phyloP scores from a whole-genome alignment of 2,888 invertebrate species.

The Apodemia mormo region DNA sequence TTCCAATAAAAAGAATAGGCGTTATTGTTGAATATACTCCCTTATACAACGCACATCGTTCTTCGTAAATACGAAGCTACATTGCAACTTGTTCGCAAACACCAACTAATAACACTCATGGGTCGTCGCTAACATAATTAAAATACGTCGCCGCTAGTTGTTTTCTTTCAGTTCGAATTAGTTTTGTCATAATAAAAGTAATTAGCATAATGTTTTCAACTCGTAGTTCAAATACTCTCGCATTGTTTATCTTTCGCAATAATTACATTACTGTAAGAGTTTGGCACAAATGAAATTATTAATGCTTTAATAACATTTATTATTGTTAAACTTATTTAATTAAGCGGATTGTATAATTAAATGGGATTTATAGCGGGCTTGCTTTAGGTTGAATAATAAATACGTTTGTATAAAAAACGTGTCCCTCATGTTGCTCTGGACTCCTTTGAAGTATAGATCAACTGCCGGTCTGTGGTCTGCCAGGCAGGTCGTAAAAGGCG shows the following conservation, averaged over 20 bases:
- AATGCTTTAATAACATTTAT: slow-evolving; percentile 7
- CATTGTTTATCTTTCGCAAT: slow-evolving; percentile 19
- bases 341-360: neutral
- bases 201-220: slow-evolving; percentile 19
- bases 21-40: too few relatives aligned
- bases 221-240: slow-evolving; percentile 14
- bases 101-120: slow-evolving; percentile 7
- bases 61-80: too few relatives aligned
- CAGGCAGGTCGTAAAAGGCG: too few relatives aligned
- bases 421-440: too few relatives aligned
- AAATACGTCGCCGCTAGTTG: slow-evolving; percentile 13
- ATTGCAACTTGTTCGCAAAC: too few relatives aligned
- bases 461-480: too few relatives aligned
- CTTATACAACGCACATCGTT: too few relatives aligned
- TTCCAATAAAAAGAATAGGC: too few relatives aligned
- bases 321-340: slow-evolving; percentile 21
- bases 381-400: neutral
- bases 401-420: too few relatives aligned
- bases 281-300: slow-evolving; percentile 20
- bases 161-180: slow-evolving; percentile 17
- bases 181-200: slow-evolving; percentile 21
- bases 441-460: too few relatives aligned
- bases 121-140: slow-evolving; percentile 16
- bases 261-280: slow-evolving; percentile 24
- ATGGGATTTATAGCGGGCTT: neutral